These are phyloP conservation scores for Neoascia interrupta DNA, from an alignment of 2,888 invertebrate species.

Conservation along the genomic window DNA sequence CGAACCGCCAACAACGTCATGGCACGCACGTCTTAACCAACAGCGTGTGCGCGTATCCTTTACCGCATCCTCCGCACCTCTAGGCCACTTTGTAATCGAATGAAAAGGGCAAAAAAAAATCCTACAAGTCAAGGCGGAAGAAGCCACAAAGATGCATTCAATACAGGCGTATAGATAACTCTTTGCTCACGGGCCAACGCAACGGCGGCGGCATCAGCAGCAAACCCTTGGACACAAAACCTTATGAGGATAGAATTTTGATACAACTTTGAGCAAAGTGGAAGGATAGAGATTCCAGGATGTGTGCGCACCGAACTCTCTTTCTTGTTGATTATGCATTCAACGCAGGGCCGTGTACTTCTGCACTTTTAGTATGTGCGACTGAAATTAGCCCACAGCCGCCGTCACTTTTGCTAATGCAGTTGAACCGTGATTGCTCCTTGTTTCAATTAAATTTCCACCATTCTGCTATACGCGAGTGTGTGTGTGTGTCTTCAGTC, in stretches of 20 bases:
- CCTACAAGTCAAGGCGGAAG: constrained; percentile 58
- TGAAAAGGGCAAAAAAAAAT: constrained; percentile 30
- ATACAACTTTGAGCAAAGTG: constrained; percentile 25
- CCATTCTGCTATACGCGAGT: constrained; percentile 34
- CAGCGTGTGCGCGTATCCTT: constrained; percentile 64
- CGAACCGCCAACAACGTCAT: constrained; percentile 57
- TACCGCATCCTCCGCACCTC: constrained; percentile 45
- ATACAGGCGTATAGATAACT: constrained; percentile 55
- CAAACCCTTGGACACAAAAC: constrained; percentile 37
- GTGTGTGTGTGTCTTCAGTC: too few species aligned
- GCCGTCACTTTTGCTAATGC: constrained; percentile 69
- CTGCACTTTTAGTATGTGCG: constrained; percentile 78
- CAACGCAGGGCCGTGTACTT: constrained; percentile 79
- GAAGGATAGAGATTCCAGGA: constrained; percentile 52
- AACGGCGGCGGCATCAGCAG: neutral
- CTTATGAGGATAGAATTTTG: constrained; percentile 53
- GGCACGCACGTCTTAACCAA: constrained; percentile 55
- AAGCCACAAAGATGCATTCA: constrained; percentile 44
- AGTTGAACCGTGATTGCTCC: constrained; percentile 70
- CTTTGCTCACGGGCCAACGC: constrained; percentile 6
- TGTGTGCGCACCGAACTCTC: constrained; percentile 20
- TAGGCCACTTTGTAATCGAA: constrained; percentile 46
- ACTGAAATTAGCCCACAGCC: constrained; percentile 71
- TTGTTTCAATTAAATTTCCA: constrained; percentile 70
- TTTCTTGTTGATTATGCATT: constrained; percentile 75